Percentiles rank a stretch among this genome's conserved stretches.
Conservation (phyloP, 2,113 vertebrate species). For the Talpa occidentalis region DNA sequence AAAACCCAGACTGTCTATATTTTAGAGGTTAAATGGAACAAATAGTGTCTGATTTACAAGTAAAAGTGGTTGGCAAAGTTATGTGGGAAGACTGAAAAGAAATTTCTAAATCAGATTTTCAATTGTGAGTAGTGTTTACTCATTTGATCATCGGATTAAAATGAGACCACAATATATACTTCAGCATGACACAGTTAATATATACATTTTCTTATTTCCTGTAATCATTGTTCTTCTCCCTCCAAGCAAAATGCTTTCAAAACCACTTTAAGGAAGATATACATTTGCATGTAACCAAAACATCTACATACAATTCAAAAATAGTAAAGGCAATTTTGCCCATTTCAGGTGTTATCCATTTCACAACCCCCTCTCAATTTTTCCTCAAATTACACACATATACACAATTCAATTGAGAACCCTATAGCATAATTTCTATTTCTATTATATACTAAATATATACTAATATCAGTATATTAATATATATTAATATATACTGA, state of each 20-base stretch:
- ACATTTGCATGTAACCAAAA: not conserved
- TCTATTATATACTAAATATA: not conserved
- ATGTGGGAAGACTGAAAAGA: not conserved
- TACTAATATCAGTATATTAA: too few relatives aligned
- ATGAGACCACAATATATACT: not conserved
- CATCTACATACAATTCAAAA: not conserved
- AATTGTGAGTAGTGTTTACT: not conserved
- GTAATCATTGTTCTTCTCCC: not conserved
- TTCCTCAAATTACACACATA: not conserved
- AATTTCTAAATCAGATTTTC: not conserved
- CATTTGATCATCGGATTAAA: not conserved
- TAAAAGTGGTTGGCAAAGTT: not conserved
- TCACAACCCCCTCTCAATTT: fast-evolving
- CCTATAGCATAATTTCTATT: not conserved
- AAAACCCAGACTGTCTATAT: not conserved
- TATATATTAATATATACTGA: too few relatives aligned
- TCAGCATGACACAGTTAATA: not conserved
- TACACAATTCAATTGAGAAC: not conserved
- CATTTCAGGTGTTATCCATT: not conserved
- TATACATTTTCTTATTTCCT: not conserved
- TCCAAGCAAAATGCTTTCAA: not conserved
- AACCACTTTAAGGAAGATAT: not conserved
- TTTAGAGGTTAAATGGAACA: not conserved
- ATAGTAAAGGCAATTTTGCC: not conserved
- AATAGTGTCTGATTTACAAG: not conserved